Conservation (phyloP, 2,113 vertebrate species). For the Camarhynchus parvulus region DNA sequence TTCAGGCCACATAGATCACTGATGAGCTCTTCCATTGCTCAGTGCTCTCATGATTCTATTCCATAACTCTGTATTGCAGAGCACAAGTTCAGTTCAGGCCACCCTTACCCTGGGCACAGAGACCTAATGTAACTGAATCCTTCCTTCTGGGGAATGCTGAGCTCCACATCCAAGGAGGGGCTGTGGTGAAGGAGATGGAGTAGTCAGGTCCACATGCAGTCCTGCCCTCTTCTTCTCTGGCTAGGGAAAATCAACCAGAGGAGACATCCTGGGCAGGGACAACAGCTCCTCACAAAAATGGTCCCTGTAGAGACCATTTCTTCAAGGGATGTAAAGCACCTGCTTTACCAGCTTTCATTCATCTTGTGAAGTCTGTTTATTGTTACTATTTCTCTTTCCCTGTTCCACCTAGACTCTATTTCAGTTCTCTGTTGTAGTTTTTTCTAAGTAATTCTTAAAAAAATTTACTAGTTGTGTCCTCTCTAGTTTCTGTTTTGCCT, state of each 20-base stretch:
- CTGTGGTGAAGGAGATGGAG: not conserved
- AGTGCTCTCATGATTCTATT: not conserved
- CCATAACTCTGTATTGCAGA: not conserved
- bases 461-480: not conserved
- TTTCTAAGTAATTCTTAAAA: not conserved
- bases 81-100: not conserved
- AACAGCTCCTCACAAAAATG: not conserved
- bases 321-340: not conserved
- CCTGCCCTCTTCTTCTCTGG: not conserved
- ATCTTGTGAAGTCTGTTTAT: not conserved
- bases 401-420: not conserved
- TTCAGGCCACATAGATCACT: not conserved
- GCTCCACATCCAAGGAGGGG: not conserved
- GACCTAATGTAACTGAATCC: not conserved
- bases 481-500: not conserved
- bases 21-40: not conserved
- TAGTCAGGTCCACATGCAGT: not conserved
- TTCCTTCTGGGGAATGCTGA: not conserved
- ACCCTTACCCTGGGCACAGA: not conserved
- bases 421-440: not conserved
- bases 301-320: not conserved
- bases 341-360: not conserved
- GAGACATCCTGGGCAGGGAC: not conserved
- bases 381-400: not conserved
- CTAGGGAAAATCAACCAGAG: not conserved